These are phyloP conservation scores for Trichomycterus rosablanca DNA, from an alignment of 2,113 vertebrate genomes.

Conservation along the genomic window DNA sequence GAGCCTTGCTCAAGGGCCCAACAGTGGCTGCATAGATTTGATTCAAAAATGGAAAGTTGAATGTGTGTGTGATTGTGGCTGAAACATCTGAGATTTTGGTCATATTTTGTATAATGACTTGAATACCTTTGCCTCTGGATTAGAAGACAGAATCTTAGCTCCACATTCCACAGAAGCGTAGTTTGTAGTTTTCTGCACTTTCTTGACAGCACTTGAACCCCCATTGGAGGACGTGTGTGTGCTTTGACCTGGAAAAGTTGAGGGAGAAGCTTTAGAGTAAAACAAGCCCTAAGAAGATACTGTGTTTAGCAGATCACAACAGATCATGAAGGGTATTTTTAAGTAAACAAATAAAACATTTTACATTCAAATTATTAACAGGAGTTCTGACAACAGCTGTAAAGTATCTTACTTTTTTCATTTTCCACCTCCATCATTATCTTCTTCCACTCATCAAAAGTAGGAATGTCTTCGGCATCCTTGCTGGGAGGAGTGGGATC, in stretches of 20 bases:
- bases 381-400: neutral
- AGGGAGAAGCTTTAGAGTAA: neutral
- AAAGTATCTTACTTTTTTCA: constrained; percentile 82
- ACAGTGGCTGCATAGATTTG: no score
- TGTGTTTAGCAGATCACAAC: no score
- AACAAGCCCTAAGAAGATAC: no score
- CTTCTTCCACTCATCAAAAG: constrained; percentile 97
- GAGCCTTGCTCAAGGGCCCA: no score
- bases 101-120: no score
- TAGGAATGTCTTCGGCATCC: constrained; percentile 88
- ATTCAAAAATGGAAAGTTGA: no score
- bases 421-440: constrained; percentile 97
- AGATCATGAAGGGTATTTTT: no score
- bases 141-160: constrained; percentile 92
- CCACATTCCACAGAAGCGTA: constrained; percentile 99
- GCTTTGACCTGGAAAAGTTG: constrained; percentile 71
- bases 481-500: constrained; percentile 73
- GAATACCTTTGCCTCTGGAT: constrained; percentile 90
- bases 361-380: no score
- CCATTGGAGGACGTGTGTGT: constrained; percentile 80
- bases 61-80: no score
- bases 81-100: no score
- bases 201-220: constrained; percentile 75
- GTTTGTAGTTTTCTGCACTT: constrained; percentile 95
- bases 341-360: no score